Evolutionary conservation across 2,888 invertebrate genomes (phyloP), one percentile per base, ranked within the genome.

Genomic region (Leuctra nigra): DNA sequence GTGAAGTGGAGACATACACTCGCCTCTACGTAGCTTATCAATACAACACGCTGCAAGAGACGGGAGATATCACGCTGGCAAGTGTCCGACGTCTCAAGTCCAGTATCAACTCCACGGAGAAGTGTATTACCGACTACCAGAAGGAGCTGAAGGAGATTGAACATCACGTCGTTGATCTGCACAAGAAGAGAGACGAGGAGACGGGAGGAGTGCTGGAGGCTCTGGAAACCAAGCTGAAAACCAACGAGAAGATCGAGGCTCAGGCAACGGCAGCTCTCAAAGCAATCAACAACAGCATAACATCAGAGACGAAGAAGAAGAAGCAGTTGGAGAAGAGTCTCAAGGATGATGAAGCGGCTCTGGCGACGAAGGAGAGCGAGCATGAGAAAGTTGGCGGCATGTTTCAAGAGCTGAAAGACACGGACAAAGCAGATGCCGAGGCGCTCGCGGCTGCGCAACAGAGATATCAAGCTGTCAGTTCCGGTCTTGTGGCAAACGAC

Each of bases 1-100:
- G 92, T 55, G 93, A 97, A 68, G 73, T 94, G 46, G 91, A 94
- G 62, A 87, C 88, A 67, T 78, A 91, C 54, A 82, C 80, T 22
- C 82, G 85, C 64, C 79, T 94, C 18, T 78, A 82, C 67, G 75
- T 83, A 50, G 90, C 89, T 18, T 91, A 81, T 77, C 82, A 80
- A 71, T 92, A 77, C 75, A 75, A 78, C 16, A 58, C 20, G 59
- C 68, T 1, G 70, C 80, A 56, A 72, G 77, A 48, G 74, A 73
- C 13, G 6, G 78, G 80, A 14, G 73, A 77, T 54, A 72, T 56
- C 55, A 47, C 53, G n/a, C 29, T 25, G 2, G 29, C 20, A 16
- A 35, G 13, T 7, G 14, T 55, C 4, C n/a, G 39, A 4, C 33
- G 46, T 11, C 29, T 54, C 11, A 36, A 57, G 14, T 72, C 79